These are phyloP conservation scores for Stylophora pistillata DNA, from an alignment of 64 coral and sea anemone genomes.

Conservation along the genomic window DNA sequence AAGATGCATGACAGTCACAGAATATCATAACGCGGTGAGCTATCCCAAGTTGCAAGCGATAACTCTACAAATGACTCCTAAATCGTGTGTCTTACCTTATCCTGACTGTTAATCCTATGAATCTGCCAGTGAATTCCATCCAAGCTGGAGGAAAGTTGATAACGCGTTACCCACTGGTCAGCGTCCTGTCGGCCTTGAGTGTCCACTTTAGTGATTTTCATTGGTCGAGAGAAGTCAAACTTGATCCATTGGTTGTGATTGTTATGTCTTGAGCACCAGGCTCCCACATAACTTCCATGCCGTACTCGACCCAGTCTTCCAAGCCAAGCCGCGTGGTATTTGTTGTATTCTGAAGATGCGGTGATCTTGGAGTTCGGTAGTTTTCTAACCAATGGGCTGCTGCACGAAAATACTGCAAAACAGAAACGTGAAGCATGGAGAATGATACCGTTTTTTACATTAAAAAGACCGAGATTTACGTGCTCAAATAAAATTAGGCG, in stretches of 20 bases:
- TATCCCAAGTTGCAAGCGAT: too few species aligned
- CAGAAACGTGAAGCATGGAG: background rate
- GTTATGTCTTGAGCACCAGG: constrained; percentile 55
- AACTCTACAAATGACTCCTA: too few species aligned
- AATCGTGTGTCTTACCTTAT: constrained; percentile 25
- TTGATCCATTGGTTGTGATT: constrained; percentile 72
- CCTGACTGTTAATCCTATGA: constrained; percentile 38
- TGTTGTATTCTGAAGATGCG: constrained; percentile 43
- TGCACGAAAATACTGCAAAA: background rate
- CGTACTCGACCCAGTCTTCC: constrained; percentile 19
- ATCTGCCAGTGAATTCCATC: constrained; percentile 60
- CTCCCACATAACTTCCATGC: background rate
- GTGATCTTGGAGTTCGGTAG: constrained; percentile 45
- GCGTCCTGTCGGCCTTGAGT: constrained; percentile 51
- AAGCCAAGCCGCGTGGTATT: constrained; percentile 6
- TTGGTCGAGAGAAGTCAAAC: constrained; percentile 57
- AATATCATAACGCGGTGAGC: too few species aligned
- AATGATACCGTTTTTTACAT: background rate
- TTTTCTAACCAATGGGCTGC: constrained; percentile 21
- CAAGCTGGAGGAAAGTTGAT: constrained; percentile 27
- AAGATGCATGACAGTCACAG: too few species aligned
- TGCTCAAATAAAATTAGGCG: too few species aligned
- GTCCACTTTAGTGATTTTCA: constrained; percentile 34
- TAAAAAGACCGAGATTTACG: too few species aligned
- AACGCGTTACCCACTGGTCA: constrained; percentile 37